Percentiles rank a stretch among this genome's conserved stretches.
Evolutionary conservation across 2,797 vertebrate genomes (phyloP).

Genomic region (Semotilus atromaculatus): DNA sequence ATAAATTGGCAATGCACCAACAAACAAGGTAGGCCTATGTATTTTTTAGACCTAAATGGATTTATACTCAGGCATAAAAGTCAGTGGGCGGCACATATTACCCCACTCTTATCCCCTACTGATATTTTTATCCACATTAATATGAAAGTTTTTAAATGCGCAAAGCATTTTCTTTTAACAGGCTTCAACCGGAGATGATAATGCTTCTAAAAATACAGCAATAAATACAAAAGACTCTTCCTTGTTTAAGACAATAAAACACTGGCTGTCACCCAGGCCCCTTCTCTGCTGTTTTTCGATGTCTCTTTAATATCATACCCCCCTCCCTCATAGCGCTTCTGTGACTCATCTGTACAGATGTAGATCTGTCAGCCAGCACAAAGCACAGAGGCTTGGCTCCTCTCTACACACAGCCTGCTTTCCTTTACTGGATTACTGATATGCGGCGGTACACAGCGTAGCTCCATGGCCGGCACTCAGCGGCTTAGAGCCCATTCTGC

Average conservation of each 20-base stretch:
- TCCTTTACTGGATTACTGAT: slow-evolving; percentile 78
- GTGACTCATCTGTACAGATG: slow-evolving; percentile 58
- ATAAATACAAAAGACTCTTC: background rate
- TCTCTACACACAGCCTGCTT: slow-evolving; percentile 69
- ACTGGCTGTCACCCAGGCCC: slow-evolving; percentile 36
- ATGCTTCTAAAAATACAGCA: slow-evolving; percentile 9
- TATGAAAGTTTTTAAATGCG: no score
- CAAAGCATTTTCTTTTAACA: background rate
- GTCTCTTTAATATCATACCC: slow-evolving; percentile 27
- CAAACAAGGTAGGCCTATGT: background rate
- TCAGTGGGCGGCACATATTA: background rate
- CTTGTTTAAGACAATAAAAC: slow-evolving; percentile 31
- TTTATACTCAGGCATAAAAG: background rate
- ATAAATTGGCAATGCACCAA: background rate
- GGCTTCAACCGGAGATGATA: background rate
- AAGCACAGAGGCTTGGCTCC: slow-evolving; percentile 64
- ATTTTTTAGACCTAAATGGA: background rate
- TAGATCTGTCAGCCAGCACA: slow-evolving; percentile 57
- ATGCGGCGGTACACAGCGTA: slow-evolving; percentile 65
- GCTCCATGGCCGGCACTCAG: slow-evolving; percentile 69
- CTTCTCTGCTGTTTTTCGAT: slow-evolving; percentile 34
- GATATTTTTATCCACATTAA: background rate
- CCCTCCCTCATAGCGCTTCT: slow-evolving; percentile 3
- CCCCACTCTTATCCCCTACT: background rate
- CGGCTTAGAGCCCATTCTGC: slow-evolving; percentile 73